These are phyloP conservation scores for Euthynnus affinis DNA, from an alignment of 2,797 vertebrate genomes.

Conservation along the genomic window DNA sequence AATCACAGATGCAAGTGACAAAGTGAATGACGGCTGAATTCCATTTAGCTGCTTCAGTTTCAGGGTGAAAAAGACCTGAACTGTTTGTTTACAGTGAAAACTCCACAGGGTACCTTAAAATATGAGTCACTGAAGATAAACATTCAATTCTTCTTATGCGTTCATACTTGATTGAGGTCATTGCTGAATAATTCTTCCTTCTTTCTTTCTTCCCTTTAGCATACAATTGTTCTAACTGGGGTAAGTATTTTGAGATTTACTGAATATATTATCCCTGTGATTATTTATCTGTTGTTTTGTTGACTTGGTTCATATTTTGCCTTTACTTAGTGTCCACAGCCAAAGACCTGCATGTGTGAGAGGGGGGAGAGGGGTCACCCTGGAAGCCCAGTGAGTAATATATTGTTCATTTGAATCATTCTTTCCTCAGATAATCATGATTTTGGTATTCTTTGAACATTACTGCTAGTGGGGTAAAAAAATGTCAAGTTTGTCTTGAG, in stretches of 20 bases:
- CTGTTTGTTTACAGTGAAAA: neutral
- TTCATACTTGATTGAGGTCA: too few relatives aligned
- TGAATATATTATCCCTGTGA: neutral
- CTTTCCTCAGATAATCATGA: too few relatives aligned
- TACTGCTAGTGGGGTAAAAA: too few relatives aligned
- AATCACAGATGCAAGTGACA: too few relatives aligned
- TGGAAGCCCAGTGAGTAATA: slow-evolving; percentile 75
- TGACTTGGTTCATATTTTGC: neutral
- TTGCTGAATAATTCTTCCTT: neutral
- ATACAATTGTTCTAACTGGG: slow-evolving; percentile 61
- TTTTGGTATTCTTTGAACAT: too few relatives aligned
- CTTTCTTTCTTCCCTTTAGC: slow-evolving; percentile 64
- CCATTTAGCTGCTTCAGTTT: too few relatives aligned
- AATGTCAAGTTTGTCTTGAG: too few relatives aligned
- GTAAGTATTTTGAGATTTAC: slow-evolving; percentile 66
- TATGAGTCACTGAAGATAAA: neutral
- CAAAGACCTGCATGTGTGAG: slow-evolving; percentile 80
- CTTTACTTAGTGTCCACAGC: slow-evolving; percentile 78
- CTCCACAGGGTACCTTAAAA: neutral
- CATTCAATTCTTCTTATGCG: neutral
- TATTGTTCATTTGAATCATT: neutral
- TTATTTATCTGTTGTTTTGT: neutral
- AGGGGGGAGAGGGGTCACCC: slow-evolving; percentile 76
- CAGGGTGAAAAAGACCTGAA: neutral
- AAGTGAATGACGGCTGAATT: too few relatives aligned